Conservation (phyloP, 2,888 invertebrate species). For the Lepeophtheirus nordmannii region DNA sequence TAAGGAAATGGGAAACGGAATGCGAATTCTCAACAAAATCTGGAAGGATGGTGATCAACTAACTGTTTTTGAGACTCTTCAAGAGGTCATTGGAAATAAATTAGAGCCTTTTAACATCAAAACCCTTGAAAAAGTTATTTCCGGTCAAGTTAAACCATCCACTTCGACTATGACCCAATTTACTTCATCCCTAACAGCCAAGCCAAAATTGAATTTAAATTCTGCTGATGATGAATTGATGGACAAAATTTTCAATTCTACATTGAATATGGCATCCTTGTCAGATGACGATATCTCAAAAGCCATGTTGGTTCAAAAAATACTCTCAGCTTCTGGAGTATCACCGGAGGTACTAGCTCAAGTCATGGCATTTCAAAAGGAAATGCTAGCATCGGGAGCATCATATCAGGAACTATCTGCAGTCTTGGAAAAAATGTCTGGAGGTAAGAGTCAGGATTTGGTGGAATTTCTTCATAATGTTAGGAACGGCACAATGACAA, state of each 20-base stretch:
- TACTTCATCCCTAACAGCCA: too few relatives aligned
- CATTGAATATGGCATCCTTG: constrained; percentile 2
- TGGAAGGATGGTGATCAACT: too few relatives aligned
- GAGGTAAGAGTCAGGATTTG: not conserved
- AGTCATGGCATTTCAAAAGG: constrained; percentile 17
- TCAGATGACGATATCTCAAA: constrained; percentile 19
- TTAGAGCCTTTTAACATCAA: not conserved
- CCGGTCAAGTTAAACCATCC: not conserved
- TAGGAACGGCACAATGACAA: not conserved
- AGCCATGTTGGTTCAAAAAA: constrained; percentile 18
- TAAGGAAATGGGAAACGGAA: too few relatives aligned
- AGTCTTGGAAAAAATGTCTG: constrained; percentile 3
- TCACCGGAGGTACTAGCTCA: constrained; percentile 22
- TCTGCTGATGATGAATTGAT: too few relatives aligned
- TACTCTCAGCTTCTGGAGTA: constrained; percentile 16
- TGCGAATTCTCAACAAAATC: too few relatives aligned
- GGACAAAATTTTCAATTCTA: constrained; percentile 14
- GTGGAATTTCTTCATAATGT: too few relatives aligned
- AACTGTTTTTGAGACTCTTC: too few relatives aligned
- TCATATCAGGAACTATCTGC: constrained; percentile 11
- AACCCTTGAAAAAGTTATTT: not conserved
- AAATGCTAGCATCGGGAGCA: constrained; percentile 7
- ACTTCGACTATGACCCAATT: not conserved
- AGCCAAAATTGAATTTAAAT: too few relatives aligned
- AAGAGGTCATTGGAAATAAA: too few relatives aligned